Percentiles rank a stretch among this genome's conserved stretches.
These are phyloP conservation scores for Clarias laeviceps DNA, from an alignment of 2,797 vertebrate species.

Conservation along the genomic window DNA sequence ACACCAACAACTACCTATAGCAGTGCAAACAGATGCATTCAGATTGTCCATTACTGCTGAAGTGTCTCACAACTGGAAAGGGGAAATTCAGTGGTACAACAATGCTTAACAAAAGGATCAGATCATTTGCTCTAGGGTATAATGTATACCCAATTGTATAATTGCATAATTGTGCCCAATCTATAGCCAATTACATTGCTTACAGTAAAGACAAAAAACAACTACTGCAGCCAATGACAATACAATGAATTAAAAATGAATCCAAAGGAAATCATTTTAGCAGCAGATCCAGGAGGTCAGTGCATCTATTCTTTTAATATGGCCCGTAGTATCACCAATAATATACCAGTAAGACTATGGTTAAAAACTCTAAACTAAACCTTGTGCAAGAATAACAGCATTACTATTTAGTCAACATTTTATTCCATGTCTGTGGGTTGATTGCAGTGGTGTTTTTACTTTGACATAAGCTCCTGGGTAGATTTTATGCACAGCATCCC, in stretches of 20 bases:
- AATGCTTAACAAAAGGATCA: background rate
- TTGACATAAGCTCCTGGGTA: conserved; percentile 70
- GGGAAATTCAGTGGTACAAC: background rate
- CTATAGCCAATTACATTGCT: background rate
- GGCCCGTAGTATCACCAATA: background rate
- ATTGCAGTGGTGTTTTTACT: conserved; percentile 46
- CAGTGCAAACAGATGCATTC: background rate
- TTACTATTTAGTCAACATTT: background rate
- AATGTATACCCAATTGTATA: no score
- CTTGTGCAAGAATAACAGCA: background rate
- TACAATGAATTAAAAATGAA: background rate
- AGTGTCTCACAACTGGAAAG: background rate
- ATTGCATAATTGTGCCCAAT: background rate
- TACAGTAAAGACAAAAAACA: background rate
- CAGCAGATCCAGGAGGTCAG: background rate
- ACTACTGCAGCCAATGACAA: background rate
- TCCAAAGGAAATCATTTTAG: background rate
- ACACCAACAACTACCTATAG: background rate
- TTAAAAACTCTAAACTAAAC: background rate
- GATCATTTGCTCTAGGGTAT: background rate
- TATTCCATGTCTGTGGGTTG: background rate
- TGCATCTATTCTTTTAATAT: background rate
- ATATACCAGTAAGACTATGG: background rate
- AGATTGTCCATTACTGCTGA: background rate
- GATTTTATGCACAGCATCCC: conserved; percentile 73